These are phyloP conservation scores for Tethya wilhelma DNA, from an alignment of 37 sponge, comb jelly and placozoan species.

Conservation along the genomic window DNA sequence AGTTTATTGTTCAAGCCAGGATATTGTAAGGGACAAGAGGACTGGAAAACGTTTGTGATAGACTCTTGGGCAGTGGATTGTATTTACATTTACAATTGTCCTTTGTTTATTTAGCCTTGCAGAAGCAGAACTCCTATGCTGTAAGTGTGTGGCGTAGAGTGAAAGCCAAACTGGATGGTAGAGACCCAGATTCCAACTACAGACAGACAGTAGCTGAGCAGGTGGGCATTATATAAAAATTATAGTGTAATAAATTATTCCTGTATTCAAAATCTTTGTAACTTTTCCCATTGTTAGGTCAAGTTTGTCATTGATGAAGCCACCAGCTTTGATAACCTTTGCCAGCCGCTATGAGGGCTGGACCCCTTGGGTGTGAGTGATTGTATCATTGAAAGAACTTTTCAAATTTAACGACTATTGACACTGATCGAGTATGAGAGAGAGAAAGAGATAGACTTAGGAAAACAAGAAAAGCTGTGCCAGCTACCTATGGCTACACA, in stretches of 20 bases:
- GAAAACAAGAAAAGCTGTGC: too few relatives aligned
- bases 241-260: too few relatives aligned
- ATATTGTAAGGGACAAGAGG: conserved; percentile 72
- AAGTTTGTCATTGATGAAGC: conserved; percentile 89
- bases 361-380: conserved; percentile 99
- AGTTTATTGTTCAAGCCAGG: conserved; percentile 71
- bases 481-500: too few relatives aligned
- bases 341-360: conserved; percentile 98
- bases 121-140: conserved; percentile 91
- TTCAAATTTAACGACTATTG: too few relatives aligned
- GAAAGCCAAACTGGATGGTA: conserved; percentile 95
- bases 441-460: too few relatives aligned
- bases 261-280: too few relatives aligned
- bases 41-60: conserved; percentile 91
- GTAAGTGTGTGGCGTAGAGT: conserved; percentile 93
- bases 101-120: conserved; percentile 64
- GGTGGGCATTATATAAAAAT: too few relatives aligned
- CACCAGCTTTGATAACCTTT: conserved; percentile 86
- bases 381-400: too few relatives aligned
- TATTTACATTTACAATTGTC: too few relatives aligned
- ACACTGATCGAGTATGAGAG: too few relatives aligned
- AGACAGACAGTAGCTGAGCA: conserved; percentile 85
- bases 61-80: too few relatives aligned
- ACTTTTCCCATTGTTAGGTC: conserved; percentile 57
- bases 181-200: conserved; percentile 74